Evolutionary conservation across 1,140 invertebrate species (phyloP).

Genomic region (Drosophila bipectinata): DNA sequence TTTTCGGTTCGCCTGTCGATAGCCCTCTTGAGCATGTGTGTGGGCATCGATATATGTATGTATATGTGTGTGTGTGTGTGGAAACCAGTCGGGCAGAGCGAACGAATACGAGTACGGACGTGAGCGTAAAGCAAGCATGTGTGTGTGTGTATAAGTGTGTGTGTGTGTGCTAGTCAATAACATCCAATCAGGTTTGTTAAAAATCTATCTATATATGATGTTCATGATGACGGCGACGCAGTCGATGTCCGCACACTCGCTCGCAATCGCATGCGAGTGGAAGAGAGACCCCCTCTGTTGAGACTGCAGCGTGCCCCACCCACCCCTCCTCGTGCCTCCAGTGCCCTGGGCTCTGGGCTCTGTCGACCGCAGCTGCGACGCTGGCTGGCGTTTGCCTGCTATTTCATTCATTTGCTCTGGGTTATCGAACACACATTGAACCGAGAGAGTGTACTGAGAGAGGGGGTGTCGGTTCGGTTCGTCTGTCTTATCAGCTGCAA

Average conservation of each 20-base stretch:
- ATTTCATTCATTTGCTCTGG: constrained; percentile 77
- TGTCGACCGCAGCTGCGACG: too few species aligned
- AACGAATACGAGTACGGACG: constrained; percentile 63
- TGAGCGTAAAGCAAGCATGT: constrained; percentile 50
- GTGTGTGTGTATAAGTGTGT: constrained; percentile 51
- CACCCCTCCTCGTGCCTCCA: too few species aligned
- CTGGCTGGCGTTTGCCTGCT: constrained; percentile 1
- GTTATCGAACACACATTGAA: constrained; percentile 83
- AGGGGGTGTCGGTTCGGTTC: too few species aligned
- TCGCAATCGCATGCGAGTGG: constrained; percentile 35
- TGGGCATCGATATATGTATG: constrained; percentile 9
- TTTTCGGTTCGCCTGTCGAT: constrained; percentile 52
- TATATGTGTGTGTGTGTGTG: constrained; percentile 7
- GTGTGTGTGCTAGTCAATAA: constrained; percentile 83
- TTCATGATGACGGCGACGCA: constrained; percentile 81
- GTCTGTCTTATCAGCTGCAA: constrained; percentile 76
- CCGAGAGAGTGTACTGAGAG: neutral
- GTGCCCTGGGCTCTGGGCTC: too few species aligned
- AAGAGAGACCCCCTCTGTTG: constrained; percentile 54
- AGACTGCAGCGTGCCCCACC: constrained; percentile 32
- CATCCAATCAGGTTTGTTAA: constrained; percentile 84
- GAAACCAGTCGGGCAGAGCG: constrained; percentile 63
- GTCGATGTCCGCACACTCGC: constrained; percentile 76
- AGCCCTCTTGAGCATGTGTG: constrained; percentile 11
- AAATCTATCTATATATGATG: constrained; percentile 84